Evolutionary conservation across 1,140 invertebrate genomes (phyloP).

Genomic region (Diploscapter pachys): DNA sequence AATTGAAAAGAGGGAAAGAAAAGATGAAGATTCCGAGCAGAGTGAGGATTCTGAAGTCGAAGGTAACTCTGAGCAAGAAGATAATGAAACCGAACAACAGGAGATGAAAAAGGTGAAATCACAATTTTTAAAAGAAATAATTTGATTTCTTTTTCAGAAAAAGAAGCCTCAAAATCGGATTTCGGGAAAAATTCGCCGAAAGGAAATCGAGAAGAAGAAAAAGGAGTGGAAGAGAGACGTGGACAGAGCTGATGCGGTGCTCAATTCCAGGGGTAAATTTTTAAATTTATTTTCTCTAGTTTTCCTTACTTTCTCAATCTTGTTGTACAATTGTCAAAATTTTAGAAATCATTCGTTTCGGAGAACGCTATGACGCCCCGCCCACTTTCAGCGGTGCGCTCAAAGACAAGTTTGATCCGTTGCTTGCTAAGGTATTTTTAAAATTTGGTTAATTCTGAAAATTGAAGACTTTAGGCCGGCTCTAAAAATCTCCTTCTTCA

Average conservation of each 20-base stretch:
- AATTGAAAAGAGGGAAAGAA: background rate
- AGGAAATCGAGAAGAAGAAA: too few species aligned
- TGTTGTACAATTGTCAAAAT: background rate
- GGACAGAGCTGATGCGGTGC: background rate
- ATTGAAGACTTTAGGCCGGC: background rate
- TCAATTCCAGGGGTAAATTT: constrained; percentile 14
- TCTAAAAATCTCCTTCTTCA: constrained; percentile 19
- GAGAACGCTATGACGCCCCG: constrained; percentile 26
- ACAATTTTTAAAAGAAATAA: too few species aligned
- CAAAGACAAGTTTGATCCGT: constrained; percentile 20
- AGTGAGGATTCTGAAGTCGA: background rate
- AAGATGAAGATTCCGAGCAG: background rate
- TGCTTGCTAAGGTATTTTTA: constrained; percentile 11
- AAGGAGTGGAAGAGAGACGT: constrained; percentile 9
- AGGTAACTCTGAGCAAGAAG: constrained; percentile 9
- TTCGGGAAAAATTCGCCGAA: too few species aligned
- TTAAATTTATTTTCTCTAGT: background rate
- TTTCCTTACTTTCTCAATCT: background rate
- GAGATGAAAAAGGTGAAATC: too few species aligned
- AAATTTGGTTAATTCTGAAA: too few species aligned
- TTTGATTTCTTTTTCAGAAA: too few species aligned
- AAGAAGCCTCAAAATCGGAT: too few species aligned
- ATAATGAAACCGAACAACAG: constrained; percentile 10
- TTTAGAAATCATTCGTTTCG: constrained; percentile 27
- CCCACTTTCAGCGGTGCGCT: constrained; percentile 13